phyloP scores from a whole-genome alignment of 2,797 vertebrate genomes.

The Liparis tanakae region DNA sequence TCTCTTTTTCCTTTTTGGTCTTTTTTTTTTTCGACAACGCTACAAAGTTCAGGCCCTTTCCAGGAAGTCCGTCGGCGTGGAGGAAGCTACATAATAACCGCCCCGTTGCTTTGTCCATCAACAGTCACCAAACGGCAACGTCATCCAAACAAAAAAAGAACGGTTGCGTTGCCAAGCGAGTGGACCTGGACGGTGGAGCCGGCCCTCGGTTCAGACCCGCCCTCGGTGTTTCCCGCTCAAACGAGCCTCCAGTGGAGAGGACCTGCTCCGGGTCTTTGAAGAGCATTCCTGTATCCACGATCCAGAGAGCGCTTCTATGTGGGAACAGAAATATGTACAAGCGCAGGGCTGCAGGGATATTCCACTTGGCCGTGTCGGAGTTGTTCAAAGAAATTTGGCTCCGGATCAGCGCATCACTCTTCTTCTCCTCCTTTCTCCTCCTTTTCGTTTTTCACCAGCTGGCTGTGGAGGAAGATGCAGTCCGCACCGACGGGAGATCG shows the following conservation, averaged over 20 bases:
- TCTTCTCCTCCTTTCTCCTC: not conserved
- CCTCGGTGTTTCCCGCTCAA: too few relatives aligned
- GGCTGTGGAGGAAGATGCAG: slow-evolving; percentile 20
- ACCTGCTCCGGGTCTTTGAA: slow-evolving; percentile 5
- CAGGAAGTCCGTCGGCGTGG: not conserved
- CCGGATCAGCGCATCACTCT: not conserved
- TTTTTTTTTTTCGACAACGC: slow-evolving; percentile 22
- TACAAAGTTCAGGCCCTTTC: slow-evolving; percentile 62
- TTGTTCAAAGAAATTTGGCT: not conserved
- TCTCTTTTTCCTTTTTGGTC: slow-evolving; percentile 17
- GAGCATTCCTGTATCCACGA: not conserved
- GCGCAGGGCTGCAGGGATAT: not conserved
- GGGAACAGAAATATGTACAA: not conserved
- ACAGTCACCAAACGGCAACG: slow-evolving; percentile 2
- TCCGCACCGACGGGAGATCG: not conserved
- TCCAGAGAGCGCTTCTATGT: not conserved
- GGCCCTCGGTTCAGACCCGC: not conserved
- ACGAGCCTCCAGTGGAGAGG: not conserved
- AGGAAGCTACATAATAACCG: slow-evolving; percentile 24
- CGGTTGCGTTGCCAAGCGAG: not conserved
- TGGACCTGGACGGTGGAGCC: not conserved
- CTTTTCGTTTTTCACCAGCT: slow-evolving; percentile 14
- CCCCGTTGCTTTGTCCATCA: slow-evolving; percentile 2
- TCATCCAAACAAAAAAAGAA: not conserved
- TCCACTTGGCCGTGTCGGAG: not conserved